Conservation (phyloP, 2,888 invertebrate genomes). For the Cryptocephalus primarius region DNA sequence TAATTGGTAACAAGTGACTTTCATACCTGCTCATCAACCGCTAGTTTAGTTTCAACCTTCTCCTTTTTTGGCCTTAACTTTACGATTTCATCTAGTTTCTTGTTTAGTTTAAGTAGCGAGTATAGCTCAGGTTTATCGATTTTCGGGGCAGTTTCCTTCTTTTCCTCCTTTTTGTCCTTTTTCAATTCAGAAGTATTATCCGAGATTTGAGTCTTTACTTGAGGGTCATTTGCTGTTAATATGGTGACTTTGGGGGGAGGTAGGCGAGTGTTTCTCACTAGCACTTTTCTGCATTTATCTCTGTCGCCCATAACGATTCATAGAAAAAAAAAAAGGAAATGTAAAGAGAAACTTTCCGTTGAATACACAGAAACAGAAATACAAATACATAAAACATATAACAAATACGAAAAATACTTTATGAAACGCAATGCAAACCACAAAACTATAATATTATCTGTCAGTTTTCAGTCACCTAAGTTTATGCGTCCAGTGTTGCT, state of each 20-base stretch:
- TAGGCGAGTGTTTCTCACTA: slow-evolving; percentile 16
- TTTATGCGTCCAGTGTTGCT: too few relatives aligned
- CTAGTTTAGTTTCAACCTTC: slow-evolving; percentile 15
- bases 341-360: too few relatives aligned
- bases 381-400: too few relatives aligned
- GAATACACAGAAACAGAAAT: too few relatives aligned
- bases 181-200: not conserved
- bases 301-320: too few relatives aligned
- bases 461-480: too few relatives aligned
- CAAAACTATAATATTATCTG: too few relatives aligned
- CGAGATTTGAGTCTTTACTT: slow-evolving; percentile 1
- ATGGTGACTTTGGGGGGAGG: slow-evolving; percentile 13
- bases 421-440: too few relatives aligned
- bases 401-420: too few relatives aligned
- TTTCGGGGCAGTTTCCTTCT: slow-evolving; percentile 1
- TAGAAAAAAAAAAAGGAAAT: too few relatives aligned
- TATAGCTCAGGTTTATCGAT: slow-evolving; percentile 19
- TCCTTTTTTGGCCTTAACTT: slow-evolving; percentile 17
- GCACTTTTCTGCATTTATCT: slow-evolving; percentile 8
- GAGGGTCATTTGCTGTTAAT: not conserved
- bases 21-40: slow-evolving; percentile 22
- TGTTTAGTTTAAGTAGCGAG: slow-evolving; percentile 17
- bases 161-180: not conserved
- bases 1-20: not conserved
- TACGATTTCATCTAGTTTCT: slow-evolving; percentile 18